Conservation (phyloP, 1,140 invertebrate species). For the Melitaea cinxia region DNA sequence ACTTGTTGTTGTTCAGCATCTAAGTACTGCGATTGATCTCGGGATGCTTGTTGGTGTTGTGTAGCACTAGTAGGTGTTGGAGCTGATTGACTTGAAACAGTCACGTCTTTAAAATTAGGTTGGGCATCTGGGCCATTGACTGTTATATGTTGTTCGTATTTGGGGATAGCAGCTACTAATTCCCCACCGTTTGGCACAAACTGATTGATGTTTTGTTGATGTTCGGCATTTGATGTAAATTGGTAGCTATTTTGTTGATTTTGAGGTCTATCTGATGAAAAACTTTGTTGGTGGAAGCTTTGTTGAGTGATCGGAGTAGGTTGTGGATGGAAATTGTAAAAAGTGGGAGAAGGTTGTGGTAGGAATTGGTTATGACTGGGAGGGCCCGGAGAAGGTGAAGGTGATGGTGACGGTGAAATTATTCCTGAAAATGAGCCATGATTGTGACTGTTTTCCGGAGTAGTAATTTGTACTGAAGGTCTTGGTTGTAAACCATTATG, state of each 20-base stretch:
- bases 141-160: conserved; percentile 88
- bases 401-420: conserved; percentile 35
- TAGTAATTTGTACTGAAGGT: conserved; percentile 49
- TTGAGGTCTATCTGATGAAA: conserved; percentile 58
- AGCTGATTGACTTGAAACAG: conserved; percentile 50
- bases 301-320: conserved; percentile 58
- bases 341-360: conserved; percentile 69
- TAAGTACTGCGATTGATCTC: conserved; percentile 63
- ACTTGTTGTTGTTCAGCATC: conserved; percentile 79
- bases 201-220: conserved; percentile 71
- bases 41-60: conserved; percentile 58
- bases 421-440: conserved; percentile 56
- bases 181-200: conserved; percentile 84
- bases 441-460: conserved; percentile 47
- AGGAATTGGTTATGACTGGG: conserved; percentile 66
- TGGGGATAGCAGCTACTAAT: conserved; percentile 87
- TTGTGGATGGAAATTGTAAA: conserved; percentile 70
- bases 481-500: conserved; percentile 65
- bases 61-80: conserved; percentile 48
- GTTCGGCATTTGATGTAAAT: conserved; percentile 52
- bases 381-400: conserved; percentile 59
- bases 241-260: conserved; percentile 50
- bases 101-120: conserved; percentile 53
- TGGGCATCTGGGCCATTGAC: conserved; percentile 71
- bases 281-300: conserved; percentile 42